Conservation (phyloP, 2,888 invertebrate genomes). For the Acanthosepion pharaonis region DNA sequence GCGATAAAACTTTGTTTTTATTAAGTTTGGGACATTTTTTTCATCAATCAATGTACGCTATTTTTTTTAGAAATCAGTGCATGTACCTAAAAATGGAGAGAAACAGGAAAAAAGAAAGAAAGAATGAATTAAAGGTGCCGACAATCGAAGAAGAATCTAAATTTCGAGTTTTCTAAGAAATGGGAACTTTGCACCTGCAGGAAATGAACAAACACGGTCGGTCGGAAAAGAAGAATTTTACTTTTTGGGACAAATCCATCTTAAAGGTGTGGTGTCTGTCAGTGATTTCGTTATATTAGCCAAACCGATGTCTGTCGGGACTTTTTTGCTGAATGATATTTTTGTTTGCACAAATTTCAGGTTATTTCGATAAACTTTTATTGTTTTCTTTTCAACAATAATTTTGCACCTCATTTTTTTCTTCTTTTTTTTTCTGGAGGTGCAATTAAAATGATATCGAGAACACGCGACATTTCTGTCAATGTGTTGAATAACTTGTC, state of each 20-base stretch:
- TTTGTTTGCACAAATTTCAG: not conserved
- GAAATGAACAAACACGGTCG: not conserved
- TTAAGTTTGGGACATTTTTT: too few relatives aligned
- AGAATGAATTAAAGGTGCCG: too few relatives aligned
- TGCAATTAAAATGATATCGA: not conserved
- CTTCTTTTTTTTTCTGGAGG: not conserved
- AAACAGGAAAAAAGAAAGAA: too few relatives aligned
- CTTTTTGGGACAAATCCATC: not conserved
- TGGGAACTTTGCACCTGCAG: not conserved
- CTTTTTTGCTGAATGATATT: not conserved
- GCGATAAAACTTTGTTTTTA: too few relatives aligned
- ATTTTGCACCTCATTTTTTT: not conserved
- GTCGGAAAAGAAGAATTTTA: not conserved
- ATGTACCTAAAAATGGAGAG: too few relatives aligned
- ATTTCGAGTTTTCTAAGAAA: not conserved
- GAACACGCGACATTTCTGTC: not conserved
- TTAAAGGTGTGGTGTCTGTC: not conserved
- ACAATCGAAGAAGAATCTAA: not conserved
- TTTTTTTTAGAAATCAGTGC: too few relatives aligned
- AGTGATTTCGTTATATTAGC: not conserved
- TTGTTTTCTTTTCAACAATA: not conserved
- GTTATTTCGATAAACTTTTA: not conserved
- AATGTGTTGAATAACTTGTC: constrained; percentile 9
- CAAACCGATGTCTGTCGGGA: not conserved
- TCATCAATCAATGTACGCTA: too few relatives aligned